phyloP scores from a whole-genome alignment of 2,797 vertebrate species.

The Ataeniobius toweri region DNA sequence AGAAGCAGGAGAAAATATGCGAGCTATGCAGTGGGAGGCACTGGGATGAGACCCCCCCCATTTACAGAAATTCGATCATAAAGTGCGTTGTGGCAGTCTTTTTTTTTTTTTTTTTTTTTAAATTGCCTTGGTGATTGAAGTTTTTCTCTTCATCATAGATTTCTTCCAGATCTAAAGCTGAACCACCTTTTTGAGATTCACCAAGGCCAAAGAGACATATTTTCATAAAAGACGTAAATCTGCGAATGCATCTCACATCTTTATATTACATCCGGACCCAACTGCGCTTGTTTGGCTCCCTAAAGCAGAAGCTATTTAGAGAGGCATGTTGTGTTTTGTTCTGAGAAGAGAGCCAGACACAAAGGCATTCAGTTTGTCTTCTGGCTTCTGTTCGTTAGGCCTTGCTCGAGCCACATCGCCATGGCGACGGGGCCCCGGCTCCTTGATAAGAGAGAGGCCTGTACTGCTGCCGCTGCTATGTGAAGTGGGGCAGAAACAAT shows the following conservation, averaged over 20 bases:
- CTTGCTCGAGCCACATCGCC: constrained; percentile 60
- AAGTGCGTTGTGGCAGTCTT: constrained; percentile 62
- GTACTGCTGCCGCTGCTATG: constrained; percentile 39
- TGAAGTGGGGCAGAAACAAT: constrained; percentile 86
- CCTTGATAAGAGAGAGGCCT: constrained; percentile 66
- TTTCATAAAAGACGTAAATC: constrained; percentile 36
- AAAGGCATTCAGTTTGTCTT: constrained; percentile 45
- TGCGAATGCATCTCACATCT: constrained; percentile 21
- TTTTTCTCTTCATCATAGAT: constrained; percentile 28
- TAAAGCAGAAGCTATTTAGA: constrained; percentile 55
- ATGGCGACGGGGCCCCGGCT: constrained; percentile 68
- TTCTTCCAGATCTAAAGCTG: constrained; percentile 18
- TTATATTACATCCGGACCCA: constrained; percentile 24
- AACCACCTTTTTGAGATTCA: constrained; percentile 4
- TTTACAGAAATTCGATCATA: constrained; percentile 74
- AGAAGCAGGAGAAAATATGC: constrained; percentile 76
- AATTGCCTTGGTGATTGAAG: constrained; percentile 35
- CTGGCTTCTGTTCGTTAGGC: constrained; percentile 63
- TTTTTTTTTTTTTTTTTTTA: constrained; percentile 34
- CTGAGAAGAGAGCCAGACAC: constrained; percentile 52
- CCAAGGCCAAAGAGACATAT: constrained; percentile 27
- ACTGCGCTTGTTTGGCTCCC: constrained; percentile 35
- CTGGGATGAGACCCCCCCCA: constrained; percentile 60
- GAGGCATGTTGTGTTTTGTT: constrained; percentile 51
- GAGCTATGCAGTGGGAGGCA: constrained; percentile 81